Evolutionary conservation across 2,888 invertebrate species (phyloP), one percentile per base, ranked within the genome.

Genomic region (Harpalus rufipes): DNA sequence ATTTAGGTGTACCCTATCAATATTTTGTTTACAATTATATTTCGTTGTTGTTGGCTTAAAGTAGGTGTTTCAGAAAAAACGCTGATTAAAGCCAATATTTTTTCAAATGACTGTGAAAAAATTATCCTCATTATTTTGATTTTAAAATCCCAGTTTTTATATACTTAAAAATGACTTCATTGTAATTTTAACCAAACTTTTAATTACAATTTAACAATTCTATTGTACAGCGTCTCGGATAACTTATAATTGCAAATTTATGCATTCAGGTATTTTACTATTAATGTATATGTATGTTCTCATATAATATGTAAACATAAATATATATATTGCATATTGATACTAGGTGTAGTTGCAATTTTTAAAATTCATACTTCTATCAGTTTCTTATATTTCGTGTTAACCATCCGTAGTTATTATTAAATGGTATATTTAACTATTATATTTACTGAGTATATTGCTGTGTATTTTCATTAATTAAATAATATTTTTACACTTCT

Each of bases 401-500:
- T 84, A 84, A 78, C 78, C 51, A 84, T 74, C 76, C 63, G 61
- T 84, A 84, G 81, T 58, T 65, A 44, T 68, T 56, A 78, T 44
- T 78, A 76, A 84, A 56, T 78, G 84, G 84, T 84, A 84, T 56
- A 78, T 84, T 81, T 81, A 81, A 25, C 72, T 78, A 78, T 65
- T 32, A 84, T 78, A 84, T 84, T 84, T 65, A 83, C 18, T 78
- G 84, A 84, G 84, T 84, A 78, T 84, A 84, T 84, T 84, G 56
- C 84, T 78, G 87, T 88, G 88, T 88, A 87, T 87, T 88, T 87
- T 88, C 88, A 88, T 88, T 88, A 87, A 88, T 87, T 88, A 87
- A 87, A 86, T 88, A 88, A 88, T 88, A 88, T 88, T 88, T 88
- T 88, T 88, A 88, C 88, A 88, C 88, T 87, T 87, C 87, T 88